Base-by-base conservation (phyloP, 2,888 invertebrate genomes). In the Habroteleia sp. region DNA sequence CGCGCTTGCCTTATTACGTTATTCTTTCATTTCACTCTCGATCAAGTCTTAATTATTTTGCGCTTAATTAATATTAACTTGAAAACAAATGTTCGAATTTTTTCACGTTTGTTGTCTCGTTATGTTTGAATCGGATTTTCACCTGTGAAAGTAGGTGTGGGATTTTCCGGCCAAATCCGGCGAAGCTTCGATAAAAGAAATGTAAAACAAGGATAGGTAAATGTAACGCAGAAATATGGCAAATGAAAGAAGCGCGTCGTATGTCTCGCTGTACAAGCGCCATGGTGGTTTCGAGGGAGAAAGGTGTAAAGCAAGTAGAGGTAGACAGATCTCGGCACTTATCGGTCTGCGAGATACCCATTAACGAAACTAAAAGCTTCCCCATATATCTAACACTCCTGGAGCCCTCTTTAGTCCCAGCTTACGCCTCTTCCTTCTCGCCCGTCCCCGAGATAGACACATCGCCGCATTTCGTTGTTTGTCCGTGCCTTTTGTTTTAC, bases 341-440 rank as follows among this genome's bases (percentile, higher is more conserved):
- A 88, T 88, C 88, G 87, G 84, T 85, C 86, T 82, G 86, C 88
- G 86, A 88, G 87, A 87, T 87, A 87, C 81, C 88, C 88, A 88
- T 88, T 88, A 88, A 87, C 88, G 87, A 87, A 88, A 87, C 88
- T 88, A 88, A 88, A 88, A 88, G 88, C 88, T 86, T 88, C 84
- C 84, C 87, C 85, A 87, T 87, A 88, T 86, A 88, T 87, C 74
- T 69, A 79, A 77, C 76, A 76, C 81, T 77, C 75, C 74, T 71
- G 68, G 62, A 69, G 72, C 76, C 77, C 77, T 73, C 79, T 60
- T 71, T 74, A 60, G 73, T 71, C 71, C 73, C 72, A 50, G 77
- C 76, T 77, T 76, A 79, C 81, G 74, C 76, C 68, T 44, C 60
- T 37, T 48, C 56, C 71, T 77, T 76, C 63, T 66, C 63, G 23